Conservation (phyloP, 2,113 vertebrate species). For the Calidris pugnax region DNA sequence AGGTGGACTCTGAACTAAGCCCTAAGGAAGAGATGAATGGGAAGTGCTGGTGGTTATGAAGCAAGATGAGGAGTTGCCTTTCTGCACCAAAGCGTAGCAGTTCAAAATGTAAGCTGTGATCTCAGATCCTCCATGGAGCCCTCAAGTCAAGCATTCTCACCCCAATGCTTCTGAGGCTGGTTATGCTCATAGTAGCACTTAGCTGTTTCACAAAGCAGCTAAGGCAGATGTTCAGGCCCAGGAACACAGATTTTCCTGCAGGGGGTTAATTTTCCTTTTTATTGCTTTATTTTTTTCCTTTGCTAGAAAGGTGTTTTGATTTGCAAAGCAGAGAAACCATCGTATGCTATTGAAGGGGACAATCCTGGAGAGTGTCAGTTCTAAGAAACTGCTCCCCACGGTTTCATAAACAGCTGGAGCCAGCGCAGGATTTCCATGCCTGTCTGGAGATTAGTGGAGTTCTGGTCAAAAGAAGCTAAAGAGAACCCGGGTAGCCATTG, state of each 20-base stretch:
- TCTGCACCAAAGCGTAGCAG: not conserved
- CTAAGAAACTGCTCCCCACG: not conserved
- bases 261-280: not conserved
- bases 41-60: not conserved
- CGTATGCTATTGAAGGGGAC: not conserved
- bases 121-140: not conserved
- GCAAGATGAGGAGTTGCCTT: not conserved
- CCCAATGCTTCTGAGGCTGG: not conserved
- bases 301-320: not conserved
- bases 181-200: not conserved
- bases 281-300: not conserved
- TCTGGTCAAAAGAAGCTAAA: not conserved
- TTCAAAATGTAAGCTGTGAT: not conserved
- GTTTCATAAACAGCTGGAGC: not conserved
- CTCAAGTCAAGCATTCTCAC: not conserved
- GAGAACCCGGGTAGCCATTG: not conserved
- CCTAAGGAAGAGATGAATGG: not conserved
- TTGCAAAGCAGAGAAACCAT: not conserved
- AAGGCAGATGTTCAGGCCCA: constrained; percentile 15
- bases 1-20: not conserved
- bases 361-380: not conserved
- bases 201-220: not conserved
- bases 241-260: not conserved
- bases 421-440: not conserved
- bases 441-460: not conserved